Evolutionary conservation across 1,140 invertebrate genomes (phyloP).

Genomic region (Papilio polyxenes): DNA sequence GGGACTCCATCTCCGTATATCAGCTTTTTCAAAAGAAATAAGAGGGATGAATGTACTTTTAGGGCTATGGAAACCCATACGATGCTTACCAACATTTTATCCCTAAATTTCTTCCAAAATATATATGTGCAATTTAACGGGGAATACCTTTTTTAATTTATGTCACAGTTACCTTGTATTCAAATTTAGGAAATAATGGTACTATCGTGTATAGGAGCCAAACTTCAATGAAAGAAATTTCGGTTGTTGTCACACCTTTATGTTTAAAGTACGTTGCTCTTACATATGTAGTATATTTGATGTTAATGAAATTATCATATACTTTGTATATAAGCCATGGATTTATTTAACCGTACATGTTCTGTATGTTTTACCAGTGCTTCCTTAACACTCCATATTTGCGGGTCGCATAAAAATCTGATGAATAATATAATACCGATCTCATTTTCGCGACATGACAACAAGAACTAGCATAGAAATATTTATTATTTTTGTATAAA

Average conservation of each 20-base stretch:
- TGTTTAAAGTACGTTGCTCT: neutral
- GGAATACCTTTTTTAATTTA: too few species aligned
- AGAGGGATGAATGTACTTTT: too few species aligned
- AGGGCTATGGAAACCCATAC: too few species aligned
- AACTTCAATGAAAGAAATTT: neutral
- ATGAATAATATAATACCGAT: neutral
- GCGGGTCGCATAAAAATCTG: neutral
- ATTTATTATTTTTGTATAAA: too few species aligned
- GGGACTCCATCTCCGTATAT: neutral
- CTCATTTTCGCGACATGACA: too few species aligned
- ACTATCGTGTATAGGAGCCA: neutral
- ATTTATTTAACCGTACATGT: slow-evolving; percentile 5
- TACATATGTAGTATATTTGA: neutral
- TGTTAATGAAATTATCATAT: slow-evolving; percentile 14
- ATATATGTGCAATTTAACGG: too few species aligned
- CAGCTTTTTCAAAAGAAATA: neutral
- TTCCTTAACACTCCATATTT: neutral
- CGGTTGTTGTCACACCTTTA: neutral
- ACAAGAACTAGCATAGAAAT: too few species aligned
- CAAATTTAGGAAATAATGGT: too few species aligned
- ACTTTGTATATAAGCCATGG: neutral
- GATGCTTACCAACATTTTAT: too few species aligned
- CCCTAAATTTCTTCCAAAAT: too few species aligned
- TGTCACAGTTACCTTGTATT: too few species aligned
- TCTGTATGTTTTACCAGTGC: neutral